Evolutionary conservation across 2,113 vertebrate species (phyloP).

Genomic region (Todiramphus chloris): DNA sequence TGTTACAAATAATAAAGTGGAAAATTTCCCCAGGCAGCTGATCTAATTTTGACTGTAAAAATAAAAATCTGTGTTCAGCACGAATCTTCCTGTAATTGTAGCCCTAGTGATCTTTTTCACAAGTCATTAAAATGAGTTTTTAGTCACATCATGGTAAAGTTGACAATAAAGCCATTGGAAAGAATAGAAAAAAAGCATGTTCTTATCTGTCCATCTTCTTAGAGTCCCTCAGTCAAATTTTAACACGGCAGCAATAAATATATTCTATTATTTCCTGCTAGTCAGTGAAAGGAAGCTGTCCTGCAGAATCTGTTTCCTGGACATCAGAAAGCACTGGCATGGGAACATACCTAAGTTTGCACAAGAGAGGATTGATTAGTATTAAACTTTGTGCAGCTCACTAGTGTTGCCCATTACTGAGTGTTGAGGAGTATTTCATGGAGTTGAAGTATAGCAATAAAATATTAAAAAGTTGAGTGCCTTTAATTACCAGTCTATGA

Average conservation of each 20-base stretch:
- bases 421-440: not conserved
- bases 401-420: conserved; percentile 2
- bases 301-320: conserved; percentile 45
- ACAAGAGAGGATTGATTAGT: not conserved
- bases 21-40: conserved; percentile 24
- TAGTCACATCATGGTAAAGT: not conserved
- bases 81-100: not conserved
- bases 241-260: conserved; percentile 19
- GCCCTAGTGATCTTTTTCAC: not conserved
- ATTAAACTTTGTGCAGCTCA: not conserved
- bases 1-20: conserved; percentile 1
- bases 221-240: not conserved
- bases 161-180: not conserved
- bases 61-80: not conserved
- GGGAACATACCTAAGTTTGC: not conserved
- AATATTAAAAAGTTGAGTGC: not conserved
- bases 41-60: conserved; percentile 42
- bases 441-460: conserved; percentile 37
- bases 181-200: not conserved
- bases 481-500: conserved; percentile 23
- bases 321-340: not conserved
- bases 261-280: conserved; percentile 53
- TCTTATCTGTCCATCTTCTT: not conserved
- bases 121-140: conserved; percentile 11
- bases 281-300: not conserved